Percentiles rank a stretch among this genome's conserved stretches.
Evolutionary conservation across 1,140 invertebrate species (phyloP).

Genomic region (Penaeus indicus): DNA sequence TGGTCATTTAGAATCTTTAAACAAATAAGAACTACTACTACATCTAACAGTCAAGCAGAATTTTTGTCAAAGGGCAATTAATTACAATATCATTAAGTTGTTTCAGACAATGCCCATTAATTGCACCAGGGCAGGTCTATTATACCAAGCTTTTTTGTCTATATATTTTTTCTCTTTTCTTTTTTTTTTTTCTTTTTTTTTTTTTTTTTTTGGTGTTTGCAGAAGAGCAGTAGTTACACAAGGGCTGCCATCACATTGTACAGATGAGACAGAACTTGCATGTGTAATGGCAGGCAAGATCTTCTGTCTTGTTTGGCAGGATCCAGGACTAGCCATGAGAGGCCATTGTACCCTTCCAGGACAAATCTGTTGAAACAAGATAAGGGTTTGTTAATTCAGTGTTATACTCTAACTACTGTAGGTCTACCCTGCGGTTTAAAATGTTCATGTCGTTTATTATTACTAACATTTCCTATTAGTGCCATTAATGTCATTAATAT

Average conservation of each 20-base stretch:
- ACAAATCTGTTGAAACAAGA: conserved; percentile 83
- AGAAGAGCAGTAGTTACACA: conserved; percentile 74
- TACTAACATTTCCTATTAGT: too few species aligned
- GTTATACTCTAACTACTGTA: not conserved
- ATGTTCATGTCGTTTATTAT: too few species aligned
- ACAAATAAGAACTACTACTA: conserved; percentile 24
- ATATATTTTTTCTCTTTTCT: not conserved
- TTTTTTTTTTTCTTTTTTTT: too few species aligned
- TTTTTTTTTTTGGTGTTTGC: not conserved
- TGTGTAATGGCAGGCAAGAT: conserved; percentile 97
- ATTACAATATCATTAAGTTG: conserved; percentile 32
- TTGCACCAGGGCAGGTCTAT: conserved; percentile 43
- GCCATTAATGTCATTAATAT: too few species aligned
- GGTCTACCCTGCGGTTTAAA: not conserved
- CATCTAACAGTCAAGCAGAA: conserved; percentile 33
- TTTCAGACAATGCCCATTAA: conserved; percentile 44
- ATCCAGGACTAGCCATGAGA: conserved; percentile 98
- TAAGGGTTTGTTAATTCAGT: conserved; percentile 4
- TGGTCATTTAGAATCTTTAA: conserved; percentile 44
- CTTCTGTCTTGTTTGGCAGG: conserved; percentile 93
- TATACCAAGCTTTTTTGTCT: not conserved
- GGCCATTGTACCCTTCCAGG: conserved; percentile 97
- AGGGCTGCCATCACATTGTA: conserved; percentile 94
- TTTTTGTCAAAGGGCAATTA: conserved; percentile 48
- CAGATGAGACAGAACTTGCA: conserved; percentile 96